phyloP scores from a whole-genome alignment of 2,797 vertebrate species.

The Numenius phaeopus region DNA sequence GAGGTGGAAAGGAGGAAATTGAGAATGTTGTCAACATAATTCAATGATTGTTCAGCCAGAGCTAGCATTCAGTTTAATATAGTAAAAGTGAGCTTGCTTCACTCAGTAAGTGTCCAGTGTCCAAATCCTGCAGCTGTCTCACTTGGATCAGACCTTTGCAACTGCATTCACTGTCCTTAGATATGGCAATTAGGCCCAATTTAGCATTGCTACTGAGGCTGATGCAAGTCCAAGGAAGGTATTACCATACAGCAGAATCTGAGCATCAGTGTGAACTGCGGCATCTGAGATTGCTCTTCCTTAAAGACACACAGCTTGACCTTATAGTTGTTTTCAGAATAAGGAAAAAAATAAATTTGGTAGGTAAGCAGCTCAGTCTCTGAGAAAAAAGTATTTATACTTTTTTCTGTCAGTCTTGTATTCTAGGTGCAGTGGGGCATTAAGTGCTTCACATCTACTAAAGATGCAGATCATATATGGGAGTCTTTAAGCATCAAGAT shows the following conservation, averaged over 20 bases:
- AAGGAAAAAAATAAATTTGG: neutral
- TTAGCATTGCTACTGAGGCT: neutral
- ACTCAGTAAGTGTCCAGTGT: neutral
- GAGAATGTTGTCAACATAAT: neutral
- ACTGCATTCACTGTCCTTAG: neutral
- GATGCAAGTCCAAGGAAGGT: neutral
- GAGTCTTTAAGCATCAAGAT: neutral
- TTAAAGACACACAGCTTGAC: neutral
- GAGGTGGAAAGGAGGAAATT: neutral
- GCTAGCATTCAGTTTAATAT: neutral
- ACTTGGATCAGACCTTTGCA: neutral
- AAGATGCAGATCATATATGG: neutral
- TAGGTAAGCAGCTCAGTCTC: neutral
- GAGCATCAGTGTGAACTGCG: neutral
- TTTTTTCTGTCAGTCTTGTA: neutral
- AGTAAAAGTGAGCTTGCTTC: neutral
- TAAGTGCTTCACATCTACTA: neutral
- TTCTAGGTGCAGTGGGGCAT: neutral
- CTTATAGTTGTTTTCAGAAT: neutral
- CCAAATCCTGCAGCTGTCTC: neutral
- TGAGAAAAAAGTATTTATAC: neutral
- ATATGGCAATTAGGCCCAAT: neutral
- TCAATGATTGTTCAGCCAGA: neutral
- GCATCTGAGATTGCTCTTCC: neutral
- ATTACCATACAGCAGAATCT: neutral